These are phyloP conservation scores for Serripes groenlandicus DNA, from an alignment of 2,888 invertebrate genomes.

Conservation along the genomic window DNA sequence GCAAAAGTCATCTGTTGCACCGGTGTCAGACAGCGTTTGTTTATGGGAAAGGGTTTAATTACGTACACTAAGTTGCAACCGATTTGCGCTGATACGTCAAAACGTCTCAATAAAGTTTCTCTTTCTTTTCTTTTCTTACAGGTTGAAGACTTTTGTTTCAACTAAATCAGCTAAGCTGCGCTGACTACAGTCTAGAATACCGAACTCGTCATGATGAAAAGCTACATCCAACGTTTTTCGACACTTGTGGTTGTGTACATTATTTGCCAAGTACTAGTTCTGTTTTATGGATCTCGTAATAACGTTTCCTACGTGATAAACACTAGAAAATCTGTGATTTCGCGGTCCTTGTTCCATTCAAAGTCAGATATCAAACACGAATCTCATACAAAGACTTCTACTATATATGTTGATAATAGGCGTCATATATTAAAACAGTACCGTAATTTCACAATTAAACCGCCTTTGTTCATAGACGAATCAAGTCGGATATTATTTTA, in stretches of 20 bases:
- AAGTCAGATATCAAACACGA: neutral
- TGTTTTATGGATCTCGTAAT: neutral
- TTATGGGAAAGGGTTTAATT: too few relatives aligned
- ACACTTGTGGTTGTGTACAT: neutral
- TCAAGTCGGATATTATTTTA: conserved; percentile 17
- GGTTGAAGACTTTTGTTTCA: too few relatives aligned
- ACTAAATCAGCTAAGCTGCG: too few relatives aligned
- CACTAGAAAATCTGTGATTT: neutral
- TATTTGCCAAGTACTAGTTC: neutral
- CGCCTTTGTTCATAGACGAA: conserved; percentile 21
- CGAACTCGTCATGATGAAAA: too few relatives aligned
- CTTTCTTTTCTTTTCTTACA: too few relatives aligned
- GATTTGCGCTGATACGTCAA: too few relatives aligned
- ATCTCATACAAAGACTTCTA: neutral
- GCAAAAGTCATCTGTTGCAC: too few relatives aligned
- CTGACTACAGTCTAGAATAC: too few relatives aligned
- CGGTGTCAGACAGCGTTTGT: too few relatives aligned
- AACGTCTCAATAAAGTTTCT: too few relatives aligned
- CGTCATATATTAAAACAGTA: neutral
- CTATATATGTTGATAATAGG: neutral
- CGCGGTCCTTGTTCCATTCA: neutral
- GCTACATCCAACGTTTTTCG: too few relatives aligned
- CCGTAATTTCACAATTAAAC: neutral
- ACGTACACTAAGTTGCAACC: too few relatives aligned
- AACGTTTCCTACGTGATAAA: neutral